A percentile compares a stretch with the other conserved stretches of the same genome.
phyloP scores from a whole-genome alignment of 2,797 vertebrate species.

The Gephyroberyx darwinii region DNA sequence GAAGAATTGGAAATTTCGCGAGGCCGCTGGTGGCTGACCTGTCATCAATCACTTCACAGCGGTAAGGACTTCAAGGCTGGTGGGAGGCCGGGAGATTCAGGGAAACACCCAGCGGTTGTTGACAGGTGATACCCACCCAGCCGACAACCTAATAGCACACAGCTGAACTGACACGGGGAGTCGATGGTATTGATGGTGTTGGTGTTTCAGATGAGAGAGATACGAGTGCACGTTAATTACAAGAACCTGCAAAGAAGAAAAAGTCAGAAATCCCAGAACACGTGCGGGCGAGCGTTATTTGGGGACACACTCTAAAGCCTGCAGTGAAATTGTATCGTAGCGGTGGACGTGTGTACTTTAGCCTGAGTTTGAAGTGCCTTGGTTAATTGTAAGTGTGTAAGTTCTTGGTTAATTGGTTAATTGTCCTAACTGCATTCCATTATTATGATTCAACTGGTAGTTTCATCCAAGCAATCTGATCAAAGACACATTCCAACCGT shows the following conservation, averaged over 20 bases:
- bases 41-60: constrained; percentile 95
- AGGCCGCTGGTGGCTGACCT: constrained; percentile 92
- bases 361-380: no score
- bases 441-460: no score
- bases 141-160: constrained; percentile 86
- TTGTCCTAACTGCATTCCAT: no score
- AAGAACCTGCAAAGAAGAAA: neutral
- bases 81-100: constrained; percentile 70
- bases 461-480: no score
- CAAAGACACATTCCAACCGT: no score
- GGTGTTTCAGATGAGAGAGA: constrained; percentile 42
- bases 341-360: no score
- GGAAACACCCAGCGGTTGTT: constrained; percentile 73
- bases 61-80: constrained; percentile 83
- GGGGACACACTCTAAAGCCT: no score
- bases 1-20: constrained; percentile 96
- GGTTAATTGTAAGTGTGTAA: no score
- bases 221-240: neutral
- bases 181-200: neutral
- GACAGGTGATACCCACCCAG: constrained; percentile 86
- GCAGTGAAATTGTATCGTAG: no score
- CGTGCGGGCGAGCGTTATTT: no score
- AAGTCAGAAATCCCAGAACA: constrained; percentile 14
- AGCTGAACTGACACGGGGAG: constrained; percentile 73
- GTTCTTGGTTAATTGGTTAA: no score